These are phyloP conservation scores for Holacanthus passer DNA, from an alignment of 2,113 vertebrate species.

Conservation along the genomic window DNA sequence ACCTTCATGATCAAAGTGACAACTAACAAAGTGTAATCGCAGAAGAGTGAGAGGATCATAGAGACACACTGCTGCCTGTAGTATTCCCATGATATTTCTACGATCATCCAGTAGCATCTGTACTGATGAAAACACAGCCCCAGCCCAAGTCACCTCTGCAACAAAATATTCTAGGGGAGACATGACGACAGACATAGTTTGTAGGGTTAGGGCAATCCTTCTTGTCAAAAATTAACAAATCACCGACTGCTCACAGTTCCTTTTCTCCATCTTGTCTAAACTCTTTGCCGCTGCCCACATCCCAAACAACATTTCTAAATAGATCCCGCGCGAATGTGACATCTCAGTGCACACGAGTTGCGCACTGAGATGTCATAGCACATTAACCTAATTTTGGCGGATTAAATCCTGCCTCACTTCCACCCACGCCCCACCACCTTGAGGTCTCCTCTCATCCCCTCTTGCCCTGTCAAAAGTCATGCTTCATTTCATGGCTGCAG, in stretches of 20 bases:
- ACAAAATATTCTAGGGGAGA: no score
- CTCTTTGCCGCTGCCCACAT: slow-evolving; percentile 44
- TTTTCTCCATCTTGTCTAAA: slow-evolving; percentile 21
- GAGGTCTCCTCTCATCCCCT: slow-evolving; percentile 45
- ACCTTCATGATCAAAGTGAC: no score
- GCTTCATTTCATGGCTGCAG: slow-evolving; percentile 63
- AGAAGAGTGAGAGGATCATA: slow-evolving; percentile 34
- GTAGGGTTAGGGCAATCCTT: no score
- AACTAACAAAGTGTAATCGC: no score
- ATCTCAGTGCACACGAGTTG: slow-evolving; percentile 62
- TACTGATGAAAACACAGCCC: no score
- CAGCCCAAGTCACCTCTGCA: no score
- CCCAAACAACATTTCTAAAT: slow-evolving; percentile 52
- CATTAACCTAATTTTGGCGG: slow-evolving; percentile 69
- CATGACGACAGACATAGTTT: no score
- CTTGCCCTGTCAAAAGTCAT: slow-evolving; percentile 60
- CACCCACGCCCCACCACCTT: slow-evolving; percentile 36
- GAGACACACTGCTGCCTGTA: no score
- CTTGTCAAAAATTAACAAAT: no score
- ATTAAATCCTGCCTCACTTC: slow-evolving; percentile 49
- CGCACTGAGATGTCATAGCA: slow-evolving; percentile 62
- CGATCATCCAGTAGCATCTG: no score
- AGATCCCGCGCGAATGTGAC: slow-evolving; percentile 48
- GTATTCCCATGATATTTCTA: no score
- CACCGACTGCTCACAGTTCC: no score